A percentile compares a stretch with the other conserved stretches of the same genome.
Conservation (phyloP, 2,113 vertebrate genomes). For the Rhegmatorhina hoffmannsi region DNA sequence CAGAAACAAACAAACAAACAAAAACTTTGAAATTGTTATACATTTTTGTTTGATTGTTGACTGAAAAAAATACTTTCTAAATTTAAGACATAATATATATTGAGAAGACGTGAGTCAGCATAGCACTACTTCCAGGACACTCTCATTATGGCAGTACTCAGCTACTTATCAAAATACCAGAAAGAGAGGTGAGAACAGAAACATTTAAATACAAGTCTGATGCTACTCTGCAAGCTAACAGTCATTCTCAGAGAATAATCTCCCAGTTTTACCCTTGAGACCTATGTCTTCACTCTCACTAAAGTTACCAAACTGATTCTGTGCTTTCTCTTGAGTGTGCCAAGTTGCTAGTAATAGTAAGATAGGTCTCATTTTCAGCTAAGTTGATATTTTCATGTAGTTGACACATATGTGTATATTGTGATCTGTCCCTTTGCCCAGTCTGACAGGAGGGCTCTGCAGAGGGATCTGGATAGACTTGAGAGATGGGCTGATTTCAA, state of each 20-base stretch:
- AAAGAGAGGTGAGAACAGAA: background rate
- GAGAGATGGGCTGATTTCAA: too few relatives aligned
- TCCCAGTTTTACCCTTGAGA: background rate
- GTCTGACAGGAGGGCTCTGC: background rate
- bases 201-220: background rate
- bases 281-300: background rate
- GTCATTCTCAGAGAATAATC: background rate
- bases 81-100: background rate
- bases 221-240: background rate
- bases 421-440: background rate
- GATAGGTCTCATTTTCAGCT: background rate
- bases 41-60: background rate
- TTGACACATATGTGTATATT: background rate
- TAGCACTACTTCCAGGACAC: background rate
- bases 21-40: background rate
- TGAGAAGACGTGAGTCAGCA: background rate
- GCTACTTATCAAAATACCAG: background rate
- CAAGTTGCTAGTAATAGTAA: background rate
- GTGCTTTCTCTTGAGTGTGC: background rate
- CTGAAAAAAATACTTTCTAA: background rate
- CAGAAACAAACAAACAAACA: background rate
- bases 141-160: background rate
- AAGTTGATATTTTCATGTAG: background rate
- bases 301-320: background rate
- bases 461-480: too few relatives aligned